A percentile compares a stretch with the other conserved stretches of the same genome.
Conservation (phyloP, 2,888 invertebrate species). For the Epistrophe grossulariae region DNA sequence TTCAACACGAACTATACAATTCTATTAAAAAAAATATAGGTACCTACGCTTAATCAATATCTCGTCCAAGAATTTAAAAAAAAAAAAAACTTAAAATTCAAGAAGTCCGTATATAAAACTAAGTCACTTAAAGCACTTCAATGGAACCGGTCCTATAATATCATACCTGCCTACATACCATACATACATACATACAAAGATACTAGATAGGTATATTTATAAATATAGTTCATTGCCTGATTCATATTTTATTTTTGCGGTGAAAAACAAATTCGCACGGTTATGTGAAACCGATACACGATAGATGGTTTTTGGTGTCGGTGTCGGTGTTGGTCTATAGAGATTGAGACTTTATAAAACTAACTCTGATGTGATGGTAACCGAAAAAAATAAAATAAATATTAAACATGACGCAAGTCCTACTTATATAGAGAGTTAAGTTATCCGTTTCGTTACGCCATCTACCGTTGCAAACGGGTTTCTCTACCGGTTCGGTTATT, state of each 20-base stretch:
- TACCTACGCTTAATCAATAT: conserved; percentile 12
- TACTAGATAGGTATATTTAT: no score
- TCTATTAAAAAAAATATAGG: not conserved
- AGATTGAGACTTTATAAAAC: not conserved
- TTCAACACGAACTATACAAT: not conserved
- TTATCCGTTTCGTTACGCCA: conserved; percentile 55
- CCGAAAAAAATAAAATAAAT: conserved; percentile 13
- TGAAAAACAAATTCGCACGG: conserved; percentile 46
- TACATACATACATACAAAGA: no score
- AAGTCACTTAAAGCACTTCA: not conserved
- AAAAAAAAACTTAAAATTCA: conserved; percentile 41
- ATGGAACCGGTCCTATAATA: conserved; percentile 48
- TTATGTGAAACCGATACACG: conserved; percentile 57
- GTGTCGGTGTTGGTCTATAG: not conserved
- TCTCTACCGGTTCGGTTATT: conserved; percentile 7
- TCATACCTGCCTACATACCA: no score
- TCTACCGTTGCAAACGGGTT: conserved; percentile 52
- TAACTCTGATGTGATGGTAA: conserved; percentile 3
- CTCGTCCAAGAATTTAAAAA: conserved; percentile 35
- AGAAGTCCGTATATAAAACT: conserved; percentile 6
- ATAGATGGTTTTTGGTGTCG: not conserved
- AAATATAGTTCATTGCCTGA: conserved; percentile 66
- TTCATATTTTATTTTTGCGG: not conserved
- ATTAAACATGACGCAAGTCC: conserved; percentile 51
- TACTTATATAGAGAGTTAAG: conserved; percentile 20